phyloP scores from a whole-genome alignment of 2,113 vertebrate species.

The Ploceus nigricollis region DNA sequence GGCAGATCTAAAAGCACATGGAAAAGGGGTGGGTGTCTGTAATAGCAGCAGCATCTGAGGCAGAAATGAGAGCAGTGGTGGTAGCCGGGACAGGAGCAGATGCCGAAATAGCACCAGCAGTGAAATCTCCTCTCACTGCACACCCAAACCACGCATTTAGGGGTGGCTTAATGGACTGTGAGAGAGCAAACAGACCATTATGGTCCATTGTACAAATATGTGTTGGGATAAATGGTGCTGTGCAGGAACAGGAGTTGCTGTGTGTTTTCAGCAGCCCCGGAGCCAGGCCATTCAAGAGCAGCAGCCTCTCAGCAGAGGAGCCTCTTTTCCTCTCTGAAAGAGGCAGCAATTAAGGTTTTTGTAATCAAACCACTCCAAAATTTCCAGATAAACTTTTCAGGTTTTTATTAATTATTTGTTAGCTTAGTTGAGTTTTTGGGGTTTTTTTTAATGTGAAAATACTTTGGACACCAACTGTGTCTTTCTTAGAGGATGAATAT shows the following conservation, averaged over 20 bases:
- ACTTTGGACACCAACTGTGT: background rate
- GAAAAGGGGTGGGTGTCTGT: background rate
- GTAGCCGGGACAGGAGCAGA: background rate
- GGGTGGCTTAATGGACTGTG: conserved; percentile 6
- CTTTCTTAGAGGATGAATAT: background rate
- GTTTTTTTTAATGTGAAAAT: background rate
- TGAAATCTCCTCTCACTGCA: background rate
- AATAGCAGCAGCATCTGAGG: background rate
- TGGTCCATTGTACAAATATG: background rate
- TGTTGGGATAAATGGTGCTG: background rate
- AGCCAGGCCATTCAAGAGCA: background rate
- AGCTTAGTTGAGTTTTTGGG: background rate
- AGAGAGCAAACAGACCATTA: background rate
- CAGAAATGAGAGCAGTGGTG: background rate
- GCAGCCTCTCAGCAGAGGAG: background rate
- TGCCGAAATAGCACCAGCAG: background rate
- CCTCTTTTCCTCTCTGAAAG: background rate
- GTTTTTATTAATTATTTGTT: background rate
- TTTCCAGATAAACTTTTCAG: background rate
- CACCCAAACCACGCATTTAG: background rate
- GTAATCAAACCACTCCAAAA: background rate
- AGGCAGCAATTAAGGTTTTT: background rate
- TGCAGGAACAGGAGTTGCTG: background rate
- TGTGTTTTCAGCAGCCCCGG: background rate
- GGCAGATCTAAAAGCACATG: background rate